phyloP scores from a whole-genome alignment of 2,113 vertebrate genomes.

The Orientallactaga bullata region DNA sequence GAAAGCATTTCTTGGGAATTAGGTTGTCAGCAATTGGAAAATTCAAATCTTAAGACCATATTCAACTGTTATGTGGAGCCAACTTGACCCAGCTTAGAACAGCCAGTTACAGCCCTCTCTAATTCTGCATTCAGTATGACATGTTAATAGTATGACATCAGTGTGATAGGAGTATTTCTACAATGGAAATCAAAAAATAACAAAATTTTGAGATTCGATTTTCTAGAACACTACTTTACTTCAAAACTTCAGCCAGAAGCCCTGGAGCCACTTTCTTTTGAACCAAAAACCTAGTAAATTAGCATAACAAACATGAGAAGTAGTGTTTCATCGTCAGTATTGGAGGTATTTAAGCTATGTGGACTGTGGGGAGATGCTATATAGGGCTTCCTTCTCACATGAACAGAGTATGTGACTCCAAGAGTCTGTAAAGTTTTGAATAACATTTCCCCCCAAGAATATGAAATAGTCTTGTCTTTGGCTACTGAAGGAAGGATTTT shows the following conservation, averaged over 20 bases:
- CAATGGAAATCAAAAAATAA: neutral
- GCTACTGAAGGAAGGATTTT: neutral
- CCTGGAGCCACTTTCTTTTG: neutral
- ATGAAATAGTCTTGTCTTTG: neutral
- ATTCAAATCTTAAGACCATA: neutral
- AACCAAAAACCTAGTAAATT: neutral
- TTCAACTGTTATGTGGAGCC: neutral
- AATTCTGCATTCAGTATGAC: neutral
- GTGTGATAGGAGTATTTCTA: neutral
- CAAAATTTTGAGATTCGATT: neutral
- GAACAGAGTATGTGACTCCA: neutral
- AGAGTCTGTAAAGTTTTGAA: neutral
- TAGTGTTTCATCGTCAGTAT: neutral
- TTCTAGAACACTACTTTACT: neutral
- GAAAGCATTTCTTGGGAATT: neutral
- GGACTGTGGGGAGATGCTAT: neutral
- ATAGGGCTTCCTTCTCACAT: rapidly evolving
- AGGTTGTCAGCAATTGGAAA: slow-evolving; percentile 25
- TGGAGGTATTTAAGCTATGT: neutral
- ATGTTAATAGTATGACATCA: neutral
- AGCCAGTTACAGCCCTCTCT: neutral
- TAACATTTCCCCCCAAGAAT: neutral
- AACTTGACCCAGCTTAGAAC: neutral
- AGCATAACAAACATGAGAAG: neutral
- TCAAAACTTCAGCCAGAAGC: neutral